Base-by-base conservation (phyloP, 2,888 invertebrate species). In the Scaptomyza cyrtandrae region DNA sequence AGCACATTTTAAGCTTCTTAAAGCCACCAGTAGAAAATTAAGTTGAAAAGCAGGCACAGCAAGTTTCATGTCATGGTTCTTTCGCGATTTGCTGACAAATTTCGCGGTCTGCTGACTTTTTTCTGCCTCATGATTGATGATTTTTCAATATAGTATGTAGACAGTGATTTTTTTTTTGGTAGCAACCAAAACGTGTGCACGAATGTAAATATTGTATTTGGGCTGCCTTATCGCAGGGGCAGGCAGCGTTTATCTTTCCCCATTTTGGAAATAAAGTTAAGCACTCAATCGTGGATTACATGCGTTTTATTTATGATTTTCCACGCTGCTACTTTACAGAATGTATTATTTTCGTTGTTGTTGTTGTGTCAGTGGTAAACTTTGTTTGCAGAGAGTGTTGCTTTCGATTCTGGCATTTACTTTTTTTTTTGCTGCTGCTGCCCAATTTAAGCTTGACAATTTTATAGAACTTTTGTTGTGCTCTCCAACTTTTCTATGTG, bases 281-380 rank as follows among this genome's bases (percentile, higher is more conserved):
- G 89, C 74, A 85, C 87, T 86, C 88, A 85, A 86, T 88, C 74
- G 81, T 75, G 89, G 87, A 86, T 89, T 89, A 89, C 89, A 87
- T 75, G 87, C 84, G 89, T 80, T 84, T 90, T 88, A 90, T 90
- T 89, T 89, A 89, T 90, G 86, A 89, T 85, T 80, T 80, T 85
- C 73, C 71, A 66, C 73, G 88, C 88, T 86, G 80, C 78, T 71
- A 9, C 39, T 84, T 80, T 73, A 84, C 86, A 76, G 65, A 80
- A 88, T 80, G 72, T 49, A 71, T 73, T 82, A 75, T 83, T 52
- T 43, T 46, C 57, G 41, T 50, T 55, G 16, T 46, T 55, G 16
- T 46, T 39, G 16, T 49, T 46, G 49, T 49, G 44, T 48, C 67
- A 57, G 37, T 16, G 33, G 24, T 5, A 31, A 35, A 37, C 49